Evolutionary conservation across 2,888 invertebrate species (phyloP), one percentile per base, ranked within the genome.

Genomic region (Hymenopus coronatus): DNA sequence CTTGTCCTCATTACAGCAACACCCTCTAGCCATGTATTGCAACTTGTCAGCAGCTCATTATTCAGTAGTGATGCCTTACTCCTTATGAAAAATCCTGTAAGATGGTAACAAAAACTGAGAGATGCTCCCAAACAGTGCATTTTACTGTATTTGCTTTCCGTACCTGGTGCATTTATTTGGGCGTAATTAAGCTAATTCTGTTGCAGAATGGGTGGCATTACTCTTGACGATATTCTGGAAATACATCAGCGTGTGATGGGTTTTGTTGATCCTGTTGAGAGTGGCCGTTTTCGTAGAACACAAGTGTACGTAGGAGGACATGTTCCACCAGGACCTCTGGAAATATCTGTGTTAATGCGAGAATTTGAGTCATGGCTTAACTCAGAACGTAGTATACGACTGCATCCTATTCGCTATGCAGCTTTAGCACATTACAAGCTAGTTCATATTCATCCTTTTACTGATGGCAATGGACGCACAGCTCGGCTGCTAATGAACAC

Each of bases 281-380:
- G 98, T 2, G 99, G 99, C 0, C 95, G 96, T 89, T 97, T 99
- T 92, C 95, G 99, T 83, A 95, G 96, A 89, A 97, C 97, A 6
- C 98, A 98, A 92, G 99, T 99, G 12, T 99, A 97, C 94, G 98
- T 99, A 0, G 98, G 99, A 1, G 97, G 97, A n/a, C 98, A 99
- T 93, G 95, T 97, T 88, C 99, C 99, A 0, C 98, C 99, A 0
- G 96, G 96, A 0, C 98, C 99, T 0, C 96, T 96, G 0, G 96
- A 97, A 91, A 96, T 99, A 88, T 96, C 96, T 15, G 94, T 94
- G 84, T 94, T 99, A 28, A 98, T 99, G 97, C 94, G 95, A 28
- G 97, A 97, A 91, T 98, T 99, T 92, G 95, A 98, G n/a, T 95
- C 96, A 28, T 99, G 99, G 99, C 93, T 99, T 14, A 98, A 97